phyloP scores from a whole-genome alignment of 2,888 invertebrate genomes.

The Lasiommata megera region DNA sequence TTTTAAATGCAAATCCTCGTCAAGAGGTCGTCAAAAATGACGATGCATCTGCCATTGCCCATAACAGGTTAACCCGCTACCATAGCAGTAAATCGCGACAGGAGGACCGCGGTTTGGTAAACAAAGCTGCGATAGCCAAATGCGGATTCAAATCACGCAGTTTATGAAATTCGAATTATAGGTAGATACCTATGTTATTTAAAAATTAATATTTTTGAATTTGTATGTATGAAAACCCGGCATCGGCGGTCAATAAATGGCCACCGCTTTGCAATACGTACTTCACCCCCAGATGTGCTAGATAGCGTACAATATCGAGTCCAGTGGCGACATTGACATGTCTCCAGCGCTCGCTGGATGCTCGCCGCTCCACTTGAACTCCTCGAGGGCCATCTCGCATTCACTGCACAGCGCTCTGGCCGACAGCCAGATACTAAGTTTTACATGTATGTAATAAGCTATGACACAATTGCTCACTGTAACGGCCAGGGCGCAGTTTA shows the following conservation, averaged over 20 bases:
- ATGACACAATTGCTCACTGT: background rate
- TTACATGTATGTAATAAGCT: background rate
- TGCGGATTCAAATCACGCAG: too few species aligned
- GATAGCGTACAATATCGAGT: conserved; percentile 39
- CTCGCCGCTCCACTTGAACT: conserved; percentile 55
- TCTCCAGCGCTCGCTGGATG: conserved; percentile 47
- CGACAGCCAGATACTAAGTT: conserved; percentile 9
- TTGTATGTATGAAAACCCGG: background rate
- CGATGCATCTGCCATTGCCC: too few species aligned
- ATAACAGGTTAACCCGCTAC: too few species aligned
- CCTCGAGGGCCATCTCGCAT: conserved; percentile 50
- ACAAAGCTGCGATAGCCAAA: too few species aligned
- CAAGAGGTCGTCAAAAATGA: too few species aligned
- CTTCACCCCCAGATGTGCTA: conserved; percentile 23
- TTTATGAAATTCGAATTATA: too few species aligned
- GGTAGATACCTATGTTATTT: too few species aligned
- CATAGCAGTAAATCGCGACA: too few species aligned
- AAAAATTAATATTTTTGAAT: too few species aligned
- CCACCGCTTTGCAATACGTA: background rate
- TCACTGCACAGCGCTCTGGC: conserved; percentile 45
- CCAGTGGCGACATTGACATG: conserved; percentile 64
- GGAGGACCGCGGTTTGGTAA: too few species aligned
- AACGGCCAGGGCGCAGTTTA: too few species aligned
- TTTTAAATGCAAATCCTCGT: too few species aligned
- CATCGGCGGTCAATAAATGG: conserved; percentile 12